Conservation (phyloP, 2,888 invertebrate species). For the Danaus chrysippus region DNA sequence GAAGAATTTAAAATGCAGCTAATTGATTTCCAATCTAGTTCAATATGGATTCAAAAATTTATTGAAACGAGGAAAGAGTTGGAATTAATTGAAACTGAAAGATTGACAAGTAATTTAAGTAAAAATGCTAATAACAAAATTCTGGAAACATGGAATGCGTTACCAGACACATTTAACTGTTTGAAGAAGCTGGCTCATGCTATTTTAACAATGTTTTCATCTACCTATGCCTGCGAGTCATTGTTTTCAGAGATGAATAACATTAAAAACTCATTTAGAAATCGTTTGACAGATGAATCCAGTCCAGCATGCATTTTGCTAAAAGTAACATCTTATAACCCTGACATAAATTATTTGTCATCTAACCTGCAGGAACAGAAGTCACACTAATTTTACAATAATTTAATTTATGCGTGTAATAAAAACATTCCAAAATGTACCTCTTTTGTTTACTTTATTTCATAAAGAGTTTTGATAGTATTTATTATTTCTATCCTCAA, state of each 20-base stretch:
- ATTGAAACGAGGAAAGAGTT: too few species aligned
- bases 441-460: slow-evolving; percentile 3
- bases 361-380: slow-evolving; percentile 31
- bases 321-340: slow-evolving; percentile 33
- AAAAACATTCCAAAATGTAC: neutral
- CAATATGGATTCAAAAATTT: too few species aligned
- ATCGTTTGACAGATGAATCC: slow-evolving; percentile 33
- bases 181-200: slow-evolving; percentile 15
- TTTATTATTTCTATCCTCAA: too few species aligned
- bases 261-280: slow-evolving; percentile 34
- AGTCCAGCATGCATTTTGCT: slow-evolving; percentile 38
- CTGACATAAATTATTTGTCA: slow-evolving; percentile 15
- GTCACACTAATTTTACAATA: slow-evolving; percentile 29
- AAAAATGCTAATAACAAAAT: neutral
- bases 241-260: slow-evolving; percentile 36
- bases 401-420: slow-evolving; percentile 20
- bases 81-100: too few species aligned
- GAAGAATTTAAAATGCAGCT: too few species aligned
- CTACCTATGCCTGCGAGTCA: slow-evolving; percentile 34
- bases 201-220: slow-evolving; percentile 24
- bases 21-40: too few species aligned
- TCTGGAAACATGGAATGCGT: slow-evolving; percentile 9
- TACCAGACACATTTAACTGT: too few species aligned
- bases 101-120: too few species aligned
- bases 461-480: slow-evolving; percentile 26